A percentile compares a stretch with the other conserved stretches of the same genome.
Conservation (phyloP, 2,113 vertebrate species). For the Paraplagusia blochii region DNA sequence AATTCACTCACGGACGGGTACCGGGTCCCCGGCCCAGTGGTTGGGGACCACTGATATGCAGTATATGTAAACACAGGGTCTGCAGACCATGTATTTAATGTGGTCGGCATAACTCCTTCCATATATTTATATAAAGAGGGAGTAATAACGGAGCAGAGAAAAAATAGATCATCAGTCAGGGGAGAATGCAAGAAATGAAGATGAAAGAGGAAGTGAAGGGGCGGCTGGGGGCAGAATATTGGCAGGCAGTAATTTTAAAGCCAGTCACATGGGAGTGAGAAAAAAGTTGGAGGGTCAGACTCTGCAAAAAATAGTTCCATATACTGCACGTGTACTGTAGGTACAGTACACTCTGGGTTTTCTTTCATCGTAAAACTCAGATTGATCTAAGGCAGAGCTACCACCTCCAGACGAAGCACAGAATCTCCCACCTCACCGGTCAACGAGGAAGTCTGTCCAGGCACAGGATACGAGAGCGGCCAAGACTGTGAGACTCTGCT, state of each 20-base stretch:
- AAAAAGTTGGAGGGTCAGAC: neutral
- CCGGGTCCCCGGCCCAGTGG: no score
- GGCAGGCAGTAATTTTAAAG: constrained; percentile 44
- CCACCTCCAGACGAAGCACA: constrained; percentile 37
- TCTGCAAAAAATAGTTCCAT: constrained; percentile 11
- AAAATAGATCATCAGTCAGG: neutral
- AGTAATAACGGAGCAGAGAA: constrained; percentile 4
- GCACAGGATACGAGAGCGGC: constrained; percentile 40
- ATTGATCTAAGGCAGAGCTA: constrained; percentile 52
- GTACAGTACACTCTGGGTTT: neutral
- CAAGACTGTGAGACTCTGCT: constrained; percentile 27
- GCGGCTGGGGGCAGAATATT: constrained; percentile 30
- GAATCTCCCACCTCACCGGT: constrained; percentile 17
- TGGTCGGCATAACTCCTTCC: no score
- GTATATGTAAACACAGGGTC: no score
- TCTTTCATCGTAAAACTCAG: constrained; percentile 40
- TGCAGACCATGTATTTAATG: no score
- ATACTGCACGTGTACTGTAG: constrained; percentile 4
- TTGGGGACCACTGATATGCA: no score
- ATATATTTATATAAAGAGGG: neutral
- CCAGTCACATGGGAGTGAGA: constrained; percentile 15
- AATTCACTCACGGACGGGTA: no score
- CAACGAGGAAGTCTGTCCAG: constrained; percentile 51
- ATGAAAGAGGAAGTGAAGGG: constrained; percentile 38
- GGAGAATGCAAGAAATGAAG: constrained; percentile 38